Evolutionary conservation across 2,888 invertebrate species (phyloP).

Genomic region (Anoplius nigerrimus): DNA sequence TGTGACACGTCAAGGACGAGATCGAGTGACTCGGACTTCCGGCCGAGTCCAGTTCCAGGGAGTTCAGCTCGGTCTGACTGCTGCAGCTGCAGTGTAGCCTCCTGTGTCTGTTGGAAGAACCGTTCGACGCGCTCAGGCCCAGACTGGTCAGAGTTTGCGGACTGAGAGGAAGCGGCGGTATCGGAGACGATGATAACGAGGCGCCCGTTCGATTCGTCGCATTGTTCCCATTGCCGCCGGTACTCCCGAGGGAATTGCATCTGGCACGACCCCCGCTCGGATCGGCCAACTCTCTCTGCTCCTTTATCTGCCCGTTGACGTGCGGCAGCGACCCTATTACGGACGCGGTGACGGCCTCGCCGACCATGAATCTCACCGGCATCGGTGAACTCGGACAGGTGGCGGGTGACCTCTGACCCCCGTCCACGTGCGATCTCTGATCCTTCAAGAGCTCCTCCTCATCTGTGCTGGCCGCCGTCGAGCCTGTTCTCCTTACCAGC

Average conservation of each 20-base stretch:
- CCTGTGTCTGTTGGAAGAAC: slow-evolving; percentile 61
- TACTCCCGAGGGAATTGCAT: slow-evolving; percentile 81
- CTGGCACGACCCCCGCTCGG: slow-evolving; percentile 74
- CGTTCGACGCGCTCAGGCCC: slow-evolving; percentile 78
- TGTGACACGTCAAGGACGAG: slow-evolving; percentile 63
- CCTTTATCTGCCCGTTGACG: slow-evolving; percentile 35
- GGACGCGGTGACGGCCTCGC: slow-evolving; percentile 79
- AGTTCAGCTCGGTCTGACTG: slow-evolving; percentile 85
- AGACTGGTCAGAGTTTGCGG: slow-evolving; percentile 81
- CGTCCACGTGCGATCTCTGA: slow-evolving; percentile 15
- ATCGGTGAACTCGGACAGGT: slow-evolving; percentile 70
- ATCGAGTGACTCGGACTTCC: slow-evolving; percentile 67
- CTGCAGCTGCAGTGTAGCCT: slow-evolving; percentile 81
- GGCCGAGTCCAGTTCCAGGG: slow-evolving; percentile 78
- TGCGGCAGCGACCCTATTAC: slow-evolving; percentile 41
- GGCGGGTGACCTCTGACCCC: slow-evolving; percentile 59
- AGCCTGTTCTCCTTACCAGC: slow-evolving; percentile 5
- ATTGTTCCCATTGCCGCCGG: slow-evolving; percentile 45
- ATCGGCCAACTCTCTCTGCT: slow-evolving; percentile 43
- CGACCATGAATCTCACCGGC: slow-evolving; percentile 82
- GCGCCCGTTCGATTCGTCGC: slow-evolving; percentile 41
- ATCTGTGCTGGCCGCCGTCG: slow-evolving; percentile 23
- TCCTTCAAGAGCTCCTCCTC: slow-evolving; percentile 39
- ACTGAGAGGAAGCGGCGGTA: slow-evolving; percentile 75
- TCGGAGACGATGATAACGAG: slow-evolving; percentile 58